A percentile compares a stretch with the other conserved stretches of the same genome.
These are phyloP conservation scores for Agrilus biguttatus DNA, from an alignment of 2,888 invertebrate species.

Conservation along the genomic window DNA sequence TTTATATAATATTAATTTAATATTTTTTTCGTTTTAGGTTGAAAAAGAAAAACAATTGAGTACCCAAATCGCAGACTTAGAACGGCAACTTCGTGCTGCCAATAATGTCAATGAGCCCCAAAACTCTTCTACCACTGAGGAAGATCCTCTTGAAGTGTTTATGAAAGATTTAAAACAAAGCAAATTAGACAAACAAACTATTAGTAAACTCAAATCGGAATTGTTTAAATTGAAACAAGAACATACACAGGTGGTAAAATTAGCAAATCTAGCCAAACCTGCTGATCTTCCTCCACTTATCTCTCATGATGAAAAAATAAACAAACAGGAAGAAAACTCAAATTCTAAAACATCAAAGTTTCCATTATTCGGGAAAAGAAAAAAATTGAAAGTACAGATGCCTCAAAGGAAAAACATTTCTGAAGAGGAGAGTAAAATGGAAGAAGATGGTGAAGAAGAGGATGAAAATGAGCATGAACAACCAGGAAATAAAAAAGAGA, in stretches of 20 bases:
- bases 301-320: slow-evolving; percentile 13
- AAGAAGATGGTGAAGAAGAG: slow-evolving; percentile 37
- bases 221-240: slow-evolving; percentile 56
- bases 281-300: slow-evolving; percentile 41
- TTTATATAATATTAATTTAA: slow-evolving; percentile 8
- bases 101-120: slow-evolving; percentile 29
- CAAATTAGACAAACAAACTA: slow-evolving; percentile 36
- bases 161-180: slow-evolving; percentile 51
- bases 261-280: slow-evolving; percentile 64
- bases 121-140: slow-evolving; percentile 28
- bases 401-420: slow-evolving; percentile 19
- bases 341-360: slow-evolving; percentile 23
- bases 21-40: slow-evolving; percentile 31
- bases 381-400: slow-evolving; percentile 36
- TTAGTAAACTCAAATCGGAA: slow-evolving; percentile 54
- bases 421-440: slow-evolving; percentile 18
- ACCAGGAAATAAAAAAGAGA: slow-evolving; percentile 8
- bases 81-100: slow-evolving; percentile 31
- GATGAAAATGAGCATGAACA: slow-evolving; percentile 38
- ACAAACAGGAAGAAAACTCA: slow-evolving; percentile 4
- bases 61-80: slow-evolving; percentile 42
- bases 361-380: slow-evolving; percentile 40
- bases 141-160: slow-evolving; percentile 70
- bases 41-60: slow-evolving; percentile 40
- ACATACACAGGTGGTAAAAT: slow-evolving; percentile 47